Base-by-base conservation (phyloP, 2,113 vertebrate species). In the Zosterops borbonicus region DNA sequence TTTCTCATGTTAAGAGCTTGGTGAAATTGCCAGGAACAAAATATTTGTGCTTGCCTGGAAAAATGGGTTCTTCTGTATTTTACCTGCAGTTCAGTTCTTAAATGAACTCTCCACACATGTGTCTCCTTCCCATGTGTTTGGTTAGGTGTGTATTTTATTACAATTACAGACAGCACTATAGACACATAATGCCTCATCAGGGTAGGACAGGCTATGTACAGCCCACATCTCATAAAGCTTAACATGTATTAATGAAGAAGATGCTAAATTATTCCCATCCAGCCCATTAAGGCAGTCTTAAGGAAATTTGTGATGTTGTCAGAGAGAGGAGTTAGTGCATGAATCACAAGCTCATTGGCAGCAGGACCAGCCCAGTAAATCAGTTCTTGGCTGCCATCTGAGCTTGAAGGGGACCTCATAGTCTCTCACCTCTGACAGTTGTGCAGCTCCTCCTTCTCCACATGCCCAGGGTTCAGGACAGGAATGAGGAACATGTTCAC, bases 1-100 rank as follows among this genome's bases (percentile, higher is more conserved):
- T 95, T 97, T 71, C 88, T 96, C 83, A 60, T 88, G 65, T 95
- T 78, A 74, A 93, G 56, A 85, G 68, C 64, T 94, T 92, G 90
- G 79, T 93, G 85, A 82, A 92, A 75, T 42, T 73, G 60, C 83
- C 92, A 81, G 86, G 76, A 96, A 64, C 29, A 56, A 86, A 95
- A 64, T 90, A 75, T 53, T 52, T 89, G 68, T 74, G 60, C 56
- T 93, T 74, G 76, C 85, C 83, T 94, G 64, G 68, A 70, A 88
- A 77, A 91, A 67, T 78, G n/a, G n/a, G 37, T 74, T 92, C 49
- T 82, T 90, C 76, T 53, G 37, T 67, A 52, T 86, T 83, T 94
- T 90, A 96, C 93, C 94, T 97, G 90, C 76, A 90, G 37, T 50
- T 81, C 71, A 59, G 82, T 62, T 80, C 71, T 81, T 64, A 89